Base-by-base conservation (phyloP, 2,888 invertebrate genomes). In the Drosophila anomelani region DNA sequence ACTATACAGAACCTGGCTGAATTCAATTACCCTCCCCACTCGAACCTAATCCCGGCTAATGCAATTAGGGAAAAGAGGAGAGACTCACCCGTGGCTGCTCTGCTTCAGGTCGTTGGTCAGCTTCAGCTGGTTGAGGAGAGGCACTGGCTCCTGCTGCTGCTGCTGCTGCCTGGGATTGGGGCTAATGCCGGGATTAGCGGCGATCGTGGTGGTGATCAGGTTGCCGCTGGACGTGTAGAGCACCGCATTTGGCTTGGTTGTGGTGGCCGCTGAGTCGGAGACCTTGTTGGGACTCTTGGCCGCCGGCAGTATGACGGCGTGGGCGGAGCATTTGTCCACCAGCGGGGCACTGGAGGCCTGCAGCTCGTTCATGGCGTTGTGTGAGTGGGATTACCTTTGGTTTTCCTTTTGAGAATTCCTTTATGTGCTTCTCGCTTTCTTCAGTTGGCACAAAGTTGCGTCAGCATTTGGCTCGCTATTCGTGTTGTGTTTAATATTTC, bases 61-160 rank as follows among this genome's bases (percentile, higher is more conserved):
- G 74, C 66, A 62, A 78, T 88, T 85, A 85, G 51, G 5, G 20
- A 58, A 15, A 8, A 17, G 13, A 4, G 12, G 8, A 32, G 32
- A 10, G 39, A 88, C 77, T 82, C 55, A 85, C 82, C 78, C 77
- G 39, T 72, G 71, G 75, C 46, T 84, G 68, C 51, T 72, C 20
- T 73, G 77, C 77, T 88, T 84, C 39, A 79, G 69, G 54, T 85
- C 89, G 56, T 83, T 78, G 17, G 76, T 41, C 55, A 73, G 38
- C 71, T 79, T 86, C 51, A 83, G 70, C 66, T 85, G 88, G 68
- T 79, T 86, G 55, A 83, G 55, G 32, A 85, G 77, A 5, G 79
- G 85, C 55, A 84, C 71, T 47, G 84, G 85, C 20, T 81, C 84
- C 54, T 74, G 77, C 61, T 76, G 47, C 54, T 74, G 20, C 20